phyloP scores from a whole-genome alignment of 2,888 invertebrate species.

The Agonopterix heracliana region DNA sequence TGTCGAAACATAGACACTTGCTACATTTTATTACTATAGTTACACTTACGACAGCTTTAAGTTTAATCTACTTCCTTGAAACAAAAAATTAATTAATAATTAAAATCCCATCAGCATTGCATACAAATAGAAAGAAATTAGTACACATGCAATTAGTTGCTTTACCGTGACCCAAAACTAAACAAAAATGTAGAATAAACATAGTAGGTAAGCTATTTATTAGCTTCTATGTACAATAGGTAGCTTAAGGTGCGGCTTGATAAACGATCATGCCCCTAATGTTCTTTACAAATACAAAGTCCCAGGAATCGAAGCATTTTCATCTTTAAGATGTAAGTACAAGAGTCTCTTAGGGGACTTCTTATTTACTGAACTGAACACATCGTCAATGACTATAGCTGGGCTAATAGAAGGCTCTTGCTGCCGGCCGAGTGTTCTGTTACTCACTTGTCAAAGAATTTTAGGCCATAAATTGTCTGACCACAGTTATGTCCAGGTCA shows the following conservation, averaged over 20 bases:
- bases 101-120: too few relatives aligned
- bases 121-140: not conserved
- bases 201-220: conserved; percentile 26
- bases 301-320: not conserved
- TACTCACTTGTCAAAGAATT: too few relatives aligned
- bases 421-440: too few relatives aligned
- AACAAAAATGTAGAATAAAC: conserved; percentile 29
- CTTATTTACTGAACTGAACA: not conserved
- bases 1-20: conserved; percentile 27
- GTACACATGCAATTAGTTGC: conserved; percentile 30
- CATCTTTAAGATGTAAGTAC: not conserved
- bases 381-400: too few relatives aligned
- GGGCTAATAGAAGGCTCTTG: too few relatives aligned
- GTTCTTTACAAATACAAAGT: too few relatives aligned
- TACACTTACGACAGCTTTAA: too few relatives aligned
- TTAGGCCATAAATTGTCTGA: too few relatives aligned
- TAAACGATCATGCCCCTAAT: not conserved
- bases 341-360: not conserved
- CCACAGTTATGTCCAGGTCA: too few relatives aligned
- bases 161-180: conserved; percentile 48
- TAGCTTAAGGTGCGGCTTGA: conserved; percentile 9
- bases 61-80: not conserved
- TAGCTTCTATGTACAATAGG: conserved; percentile 7
- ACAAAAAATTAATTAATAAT: too few relatives aligned
- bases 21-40: not conserved